Percentiles rank a stretch among this genome's conserved stretches.
phyloP scores from a whole-genome alignment of 2,113 vertebrate genomes.

The Puntigrus tetrazona region DNA sequence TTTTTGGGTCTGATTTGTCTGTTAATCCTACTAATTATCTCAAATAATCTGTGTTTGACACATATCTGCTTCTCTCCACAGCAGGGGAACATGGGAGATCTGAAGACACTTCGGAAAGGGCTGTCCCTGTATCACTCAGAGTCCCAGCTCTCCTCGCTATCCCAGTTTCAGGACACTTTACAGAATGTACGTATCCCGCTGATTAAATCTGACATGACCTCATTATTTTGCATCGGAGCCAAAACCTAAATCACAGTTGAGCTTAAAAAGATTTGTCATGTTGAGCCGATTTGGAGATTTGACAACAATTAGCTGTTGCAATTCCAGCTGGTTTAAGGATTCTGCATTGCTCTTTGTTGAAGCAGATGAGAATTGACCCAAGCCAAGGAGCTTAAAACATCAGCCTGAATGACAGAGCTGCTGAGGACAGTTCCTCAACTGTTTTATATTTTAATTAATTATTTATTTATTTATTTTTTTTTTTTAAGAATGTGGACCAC shows the following conservation, averaged over 20 bases:
- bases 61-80: constrained; percentile 44
- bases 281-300: constrained; percentile 29
- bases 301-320: constrained; percentile 11
- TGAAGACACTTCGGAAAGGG: constrained; percentile 82
- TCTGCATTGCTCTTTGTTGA: background rate
- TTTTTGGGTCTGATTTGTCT: background rate
- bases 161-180: constrained; percentile 78
- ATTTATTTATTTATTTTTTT: too few species aligned
- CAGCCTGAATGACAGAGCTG: background rate
- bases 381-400: constrained; percentile 20
- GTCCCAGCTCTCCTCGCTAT: constrained; percentile 81
- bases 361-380: constrained; percentile 3
- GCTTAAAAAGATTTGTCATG: constrained; percentile 34
- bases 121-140: constrained; percentile 85
- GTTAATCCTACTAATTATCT: background rate
- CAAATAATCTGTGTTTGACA: background rate
- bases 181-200: constrained; percentile 77
- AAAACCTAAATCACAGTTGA: background rate
- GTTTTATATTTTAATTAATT: too few species aligned
- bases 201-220: background rate
- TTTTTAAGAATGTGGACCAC: too few species aligned
- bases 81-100: constrained; percentile 77
- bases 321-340: background rate
- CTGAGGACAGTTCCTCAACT: background rate
- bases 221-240: background rate